phyloP scores from a whole-genome alignment of 2,113 vertebrate genomes.

The Empidonax alnorum region DNA sequence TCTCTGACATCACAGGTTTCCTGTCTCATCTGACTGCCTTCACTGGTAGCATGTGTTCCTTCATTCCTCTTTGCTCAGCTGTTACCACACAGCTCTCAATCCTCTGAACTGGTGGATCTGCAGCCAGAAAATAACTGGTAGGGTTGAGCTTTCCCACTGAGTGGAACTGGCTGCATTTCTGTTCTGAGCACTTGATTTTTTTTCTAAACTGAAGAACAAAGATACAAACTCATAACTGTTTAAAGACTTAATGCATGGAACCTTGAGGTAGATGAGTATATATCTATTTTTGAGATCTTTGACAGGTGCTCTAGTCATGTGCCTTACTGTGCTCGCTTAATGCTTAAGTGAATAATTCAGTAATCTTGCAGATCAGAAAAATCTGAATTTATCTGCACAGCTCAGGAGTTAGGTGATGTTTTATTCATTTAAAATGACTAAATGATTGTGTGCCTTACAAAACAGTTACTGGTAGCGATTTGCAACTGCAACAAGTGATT shows the following conservation, averaged over 20 bases:
- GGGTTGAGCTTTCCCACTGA: neutral
- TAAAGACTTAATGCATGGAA: neutral
- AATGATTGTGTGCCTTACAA: neutral
- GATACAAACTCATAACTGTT: neutral
- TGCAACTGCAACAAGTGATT: neutral
- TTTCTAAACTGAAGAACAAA: neutral
- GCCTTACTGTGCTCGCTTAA: neutral
- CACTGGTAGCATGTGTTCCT: neutral
- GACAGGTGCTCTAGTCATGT: neutral
- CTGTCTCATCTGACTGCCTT: slow-evolving; percentile 2
- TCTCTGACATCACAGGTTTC: neutral
- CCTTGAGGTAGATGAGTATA: neutral
- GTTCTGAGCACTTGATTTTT: neutral
- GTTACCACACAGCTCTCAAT: neutral
- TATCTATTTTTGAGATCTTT: neutral
- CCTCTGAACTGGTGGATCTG: neutral
- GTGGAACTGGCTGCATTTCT: neutral
- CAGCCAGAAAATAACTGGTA: neutral
- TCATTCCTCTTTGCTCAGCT: neutral
- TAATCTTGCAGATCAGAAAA: neutral
- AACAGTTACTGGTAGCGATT: neutral
- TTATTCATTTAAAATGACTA: neutral
- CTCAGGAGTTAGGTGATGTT: neutral
- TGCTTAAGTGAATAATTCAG: neutral
- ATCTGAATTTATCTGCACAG: neutral